phyloP scores from a whole-genome alignment of 2,888 invertebrate genomes.

The Tricholauxania praeusta region DNA sequence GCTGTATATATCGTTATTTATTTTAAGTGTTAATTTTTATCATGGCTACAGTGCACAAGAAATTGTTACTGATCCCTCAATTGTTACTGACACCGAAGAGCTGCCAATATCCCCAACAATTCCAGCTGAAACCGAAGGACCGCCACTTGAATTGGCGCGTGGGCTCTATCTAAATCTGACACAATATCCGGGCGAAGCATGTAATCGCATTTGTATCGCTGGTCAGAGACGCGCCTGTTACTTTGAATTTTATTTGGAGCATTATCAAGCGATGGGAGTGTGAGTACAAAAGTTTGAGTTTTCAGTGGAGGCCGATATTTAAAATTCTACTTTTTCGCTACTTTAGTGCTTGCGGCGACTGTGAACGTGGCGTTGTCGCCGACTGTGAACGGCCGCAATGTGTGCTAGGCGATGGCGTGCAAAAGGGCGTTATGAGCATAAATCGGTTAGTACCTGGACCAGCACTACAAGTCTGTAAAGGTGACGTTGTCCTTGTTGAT shows the following conservation, averaged over 20 bases:
- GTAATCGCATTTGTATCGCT: conserved; percentile 55
- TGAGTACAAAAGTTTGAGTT: conserved; percentile 49
- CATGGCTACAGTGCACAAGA: not conserved
- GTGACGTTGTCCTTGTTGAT: conserved; percentile 83
- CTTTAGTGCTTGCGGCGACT: conserved; percentile 68
- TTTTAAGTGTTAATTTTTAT: not conserved
- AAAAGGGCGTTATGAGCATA: conserved; percentile 67
- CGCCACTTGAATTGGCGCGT: not conserved
- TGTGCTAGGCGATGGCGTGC: conserved; percentile 69
- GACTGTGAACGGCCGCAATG: conserved; percentile 69
- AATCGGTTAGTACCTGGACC: conserved; percentile 70
- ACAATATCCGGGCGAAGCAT: conserved; percentile 53
- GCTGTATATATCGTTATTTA: not conserved
- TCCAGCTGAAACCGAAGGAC: conserved; percentile 9
- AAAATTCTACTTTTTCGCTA: not conserved
- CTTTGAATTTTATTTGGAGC: conserved; percentile 67
- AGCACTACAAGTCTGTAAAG: conserved; percentile 78
- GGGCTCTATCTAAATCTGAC: conserved; percentile 43
- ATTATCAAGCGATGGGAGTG: conserved; percentile 67
- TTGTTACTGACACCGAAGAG: not conserved
- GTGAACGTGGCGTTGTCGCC: conserved; percentile 59
- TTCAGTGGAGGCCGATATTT: no score
- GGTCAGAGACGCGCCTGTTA: conserved; percentile 61
- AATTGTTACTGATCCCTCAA: not conserved
- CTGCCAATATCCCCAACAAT: not conserved